Percentiles rank a stretch among this genome's conserved stretches.
phyloP scores from a whole-genome alignment of 1,140 invertebrate species.

The Drosophila nigrodunni region DNA sequence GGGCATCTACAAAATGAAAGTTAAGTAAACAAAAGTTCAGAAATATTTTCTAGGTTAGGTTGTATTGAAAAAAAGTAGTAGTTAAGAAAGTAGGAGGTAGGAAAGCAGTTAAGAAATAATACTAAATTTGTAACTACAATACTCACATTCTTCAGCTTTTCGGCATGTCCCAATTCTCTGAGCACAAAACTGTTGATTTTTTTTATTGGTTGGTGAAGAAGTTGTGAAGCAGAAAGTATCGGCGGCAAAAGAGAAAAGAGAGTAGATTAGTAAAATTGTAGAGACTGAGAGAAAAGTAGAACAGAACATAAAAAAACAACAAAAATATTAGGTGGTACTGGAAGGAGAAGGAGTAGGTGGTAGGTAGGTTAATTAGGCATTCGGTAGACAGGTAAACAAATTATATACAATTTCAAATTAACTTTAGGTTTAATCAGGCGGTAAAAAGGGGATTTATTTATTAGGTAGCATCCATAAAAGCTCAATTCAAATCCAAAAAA shows the following conservation, averaged over 20 bases:
- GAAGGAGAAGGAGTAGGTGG: neutral
- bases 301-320: slow-evolving; percentile 31
- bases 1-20: slow-evolving; percentile 88
- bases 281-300: neutral
- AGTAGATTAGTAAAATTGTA: slow-evolving; percentile 27
- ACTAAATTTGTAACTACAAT: neutral
- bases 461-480: slow-evolving; percentile 32
- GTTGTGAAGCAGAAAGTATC: slow-evolving; percentile 31
- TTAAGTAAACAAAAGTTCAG: slow-evolving; percentile 10
- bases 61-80: too few species aligned
- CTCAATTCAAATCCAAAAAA: slow-evolving; percentile 45
- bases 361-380: neutral
- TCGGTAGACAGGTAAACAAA: neutral
- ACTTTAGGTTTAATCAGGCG: slow-evolving; percentile 6
- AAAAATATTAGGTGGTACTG: slow-evolving; percentile 39
- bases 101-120: too few species aligned
- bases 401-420: slow-evolving; percentile 13
- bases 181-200: slow-evolving; percentile 85
- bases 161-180: slow-evolving; percentile 86
- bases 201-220: neutral
- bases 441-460: neutral
- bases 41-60: too few species aligned
- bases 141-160: slow-evolving; percentile 88
- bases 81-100: too few species aligned
- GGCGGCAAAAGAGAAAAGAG: slow-evolving; percentile 12